phyloP scores from a whole-genome alignment of 2,888 invertebrate species.

The Cynaeus angustus region DNA sequence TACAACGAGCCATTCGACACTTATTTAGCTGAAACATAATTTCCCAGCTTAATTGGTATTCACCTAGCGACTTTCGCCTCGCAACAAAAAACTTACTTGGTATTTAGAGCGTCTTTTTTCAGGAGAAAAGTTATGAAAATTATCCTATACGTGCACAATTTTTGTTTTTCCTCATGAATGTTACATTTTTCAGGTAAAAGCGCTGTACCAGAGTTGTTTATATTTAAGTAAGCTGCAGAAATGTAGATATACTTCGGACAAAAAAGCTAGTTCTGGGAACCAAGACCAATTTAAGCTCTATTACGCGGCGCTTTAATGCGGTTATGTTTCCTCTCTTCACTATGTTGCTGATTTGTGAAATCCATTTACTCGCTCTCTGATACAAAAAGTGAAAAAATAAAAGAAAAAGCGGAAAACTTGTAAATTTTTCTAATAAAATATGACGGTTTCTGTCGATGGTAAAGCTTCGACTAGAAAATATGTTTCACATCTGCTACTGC shows the following conservation, averaged over 20 bases:
- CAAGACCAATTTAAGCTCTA: no score
- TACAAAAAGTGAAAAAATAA: slow-evolving; percentile 14
- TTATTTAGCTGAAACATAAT: slow-evolving; percentile 23
- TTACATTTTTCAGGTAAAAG: slow-evolving; percentile 1
- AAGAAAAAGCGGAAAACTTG: slow-evolving; percentile 9
- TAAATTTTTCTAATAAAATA: slow-evolving; percentile 26
- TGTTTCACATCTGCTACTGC: slow-evolving; percentile 24
- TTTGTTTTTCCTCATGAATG: slow-evolving; percentile 9
- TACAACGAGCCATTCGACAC: slow-evolving; percentile 25
- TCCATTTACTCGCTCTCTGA: slow-evolving; percentile 14
- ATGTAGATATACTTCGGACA: no score
- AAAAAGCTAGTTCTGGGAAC: no score
- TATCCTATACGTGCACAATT: slow-evolving; percentile 1
- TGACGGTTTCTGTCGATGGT: slow-evolving; percentile 28
- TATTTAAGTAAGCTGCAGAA: not conserved
- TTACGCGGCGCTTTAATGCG: no score
- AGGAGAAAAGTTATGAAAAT: slow-evolving; percentile 26
- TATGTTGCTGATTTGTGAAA: not conserved
- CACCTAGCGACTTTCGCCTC: slow-evolving; percentile 25
- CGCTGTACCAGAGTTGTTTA: not conserved
- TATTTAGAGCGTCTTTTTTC: slow-evolving; percentile 25
- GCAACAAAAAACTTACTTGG: slow-evolving; percentile 33
- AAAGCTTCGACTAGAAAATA: slow-evolving; percentile 17
- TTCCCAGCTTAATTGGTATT: slow-evolving; percentile 33
- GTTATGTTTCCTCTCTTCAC: not conserved